Percentiles rank a stretch among this genome's conserved stretches.
phyloP scores from a whole-genome alignment of 92 coral and sea anemone species.

The Epizoanthus stellaris region DNA sequence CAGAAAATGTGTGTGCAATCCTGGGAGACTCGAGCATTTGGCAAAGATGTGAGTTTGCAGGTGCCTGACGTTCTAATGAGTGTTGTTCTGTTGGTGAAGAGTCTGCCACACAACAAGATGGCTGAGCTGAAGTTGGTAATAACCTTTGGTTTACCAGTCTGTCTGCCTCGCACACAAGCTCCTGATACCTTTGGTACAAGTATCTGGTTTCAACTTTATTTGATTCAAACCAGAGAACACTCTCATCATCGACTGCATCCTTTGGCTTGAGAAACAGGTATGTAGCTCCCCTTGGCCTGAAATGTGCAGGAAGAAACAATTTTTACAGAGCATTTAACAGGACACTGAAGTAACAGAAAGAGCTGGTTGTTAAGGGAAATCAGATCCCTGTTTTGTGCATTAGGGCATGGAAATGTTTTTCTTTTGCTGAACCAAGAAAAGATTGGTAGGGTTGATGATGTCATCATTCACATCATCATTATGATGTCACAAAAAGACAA shows the following conservation, averaged over 20 bases:
- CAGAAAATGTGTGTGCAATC: background rate
- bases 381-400: too few relatives aligned
- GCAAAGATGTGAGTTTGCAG: background rate
- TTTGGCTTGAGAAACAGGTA: constrained; percentile 20
- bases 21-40: background rate
- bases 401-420: too few relatives aligned
- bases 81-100: background rate
- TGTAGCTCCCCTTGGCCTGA: constrained; percentile 12
- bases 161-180: background rate
- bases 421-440: too few relatives aligned
- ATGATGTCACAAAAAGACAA: too few relatives aligned
- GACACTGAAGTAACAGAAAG: too few relatives aligned
- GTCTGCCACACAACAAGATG: background rate
- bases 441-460: too few relatives aligned
- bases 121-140: background rate
- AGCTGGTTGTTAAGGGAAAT: too few relatives aligned
- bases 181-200: constrained; percentile 1
- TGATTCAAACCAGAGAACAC: constrained; percentile 17
- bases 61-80: background rate
- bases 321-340: too few relatives aligned
- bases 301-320: background rate
- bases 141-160: background rate
- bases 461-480: too few relatives aligned
- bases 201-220: background rate
- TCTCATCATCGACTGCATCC: background rate